Base-by-base conservation (phyloP, 2,888 invertebrate genomes). In the Helleia helle region DNA sequence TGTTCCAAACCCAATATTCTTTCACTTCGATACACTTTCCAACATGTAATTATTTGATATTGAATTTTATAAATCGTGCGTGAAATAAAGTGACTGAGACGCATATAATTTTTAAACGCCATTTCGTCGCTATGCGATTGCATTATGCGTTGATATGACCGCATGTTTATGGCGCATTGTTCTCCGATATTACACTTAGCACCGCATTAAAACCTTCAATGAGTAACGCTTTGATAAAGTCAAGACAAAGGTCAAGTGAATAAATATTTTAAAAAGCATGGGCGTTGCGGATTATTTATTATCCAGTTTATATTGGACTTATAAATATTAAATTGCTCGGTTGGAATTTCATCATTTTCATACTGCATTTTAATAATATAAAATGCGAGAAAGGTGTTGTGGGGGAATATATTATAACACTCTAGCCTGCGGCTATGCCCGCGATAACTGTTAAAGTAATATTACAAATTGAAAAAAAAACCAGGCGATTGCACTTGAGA, bases 141-240 rank as follows among this genome's bases (percentile, higher is more conserved):
- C 62, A 71, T 73, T 70, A 73, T 71, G 64, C 63, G 71, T 76
- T 73, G 71, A 76, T 80, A 71, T 67, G 65, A 62, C 56, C 56
- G 60, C 61, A 62, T 73, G 66, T 81, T 81, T 81, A 83, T 80
- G 59, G 69, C 70, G 63, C 65, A 83, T 83, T 81, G 80, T 83
- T 80, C 71, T 64, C 63, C 54, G 55, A 66, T 71, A 64, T 70
- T 71, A 69, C 66, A 66, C 64, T 71, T 67, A 69, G 63, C 69
- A 67, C 62, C 58, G 65, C 62, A 71, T 77, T 70, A 63, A 71
- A 65, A 67, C 61, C 60, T 70, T 70, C 66, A 68, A 62, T 70
- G 67, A 65, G 62, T 62, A 61, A 65, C n/a, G n/a, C 50, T 55
- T 59, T 71, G 63, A 65, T 71, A 63, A 60, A 61, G 63, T 58